Percentiles rank a stretch among this genome's conserved stretches.
Evolutionary conservation across 1,140 invertebrate genomes (phyloP).

Genomic region (Atta cephalotes): DNA sequence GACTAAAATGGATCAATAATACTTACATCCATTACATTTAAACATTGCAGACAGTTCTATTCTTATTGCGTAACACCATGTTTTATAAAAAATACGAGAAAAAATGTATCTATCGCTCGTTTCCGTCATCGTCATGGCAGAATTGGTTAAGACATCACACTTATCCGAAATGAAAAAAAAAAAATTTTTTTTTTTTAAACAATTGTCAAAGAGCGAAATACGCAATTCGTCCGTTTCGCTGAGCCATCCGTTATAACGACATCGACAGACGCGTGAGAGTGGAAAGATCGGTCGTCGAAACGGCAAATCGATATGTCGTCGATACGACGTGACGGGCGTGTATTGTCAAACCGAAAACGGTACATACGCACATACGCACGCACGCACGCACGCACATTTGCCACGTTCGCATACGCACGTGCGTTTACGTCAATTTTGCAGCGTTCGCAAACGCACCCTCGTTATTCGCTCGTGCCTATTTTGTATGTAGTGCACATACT

Average conservation of each 20-base stretch:
- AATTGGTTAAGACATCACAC: conserved; percentile 57
- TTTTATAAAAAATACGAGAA: not conserved
- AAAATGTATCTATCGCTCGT: conserved; percentile 3
- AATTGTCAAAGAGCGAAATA: conserved; percentile 19
- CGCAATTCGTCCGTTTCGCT: conserved; percentile 58
- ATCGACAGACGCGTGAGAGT: conserved; percentile 37
- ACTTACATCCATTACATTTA: not conserved
- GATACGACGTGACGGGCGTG: conserved; percentile 63
- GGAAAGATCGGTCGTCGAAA: conserved; percentile 72
- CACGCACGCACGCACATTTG: conserved; percentile 32
- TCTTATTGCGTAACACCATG: not conserved
- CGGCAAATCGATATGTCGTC: conserved; percentile 67
- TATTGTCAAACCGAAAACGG: conserved; percentile 59
- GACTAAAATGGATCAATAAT: not conserved
- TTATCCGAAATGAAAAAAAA: conserved; percentile 81
- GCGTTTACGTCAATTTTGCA: conserved; percentile 65
- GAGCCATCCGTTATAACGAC: conserved; percentile 63
- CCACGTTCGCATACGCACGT: conserved; percentile 41
- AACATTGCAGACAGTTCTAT: not conserved
- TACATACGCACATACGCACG: conserved; percentile 17
- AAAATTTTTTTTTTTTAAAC: not conserved
- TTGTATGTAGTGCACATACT: conserved; percentile 12
- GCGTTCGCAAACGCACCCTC: conserved; percentile 47
- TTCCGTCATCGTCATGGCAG: not conserved
- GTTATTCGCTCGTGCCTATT: conserved; percentile 55